These are phyloP conservation scores for Chaenodraco wilsoni DNA, from an alignment of 2,797 vertebrate species.

Conservation along the genomic window DNA sequence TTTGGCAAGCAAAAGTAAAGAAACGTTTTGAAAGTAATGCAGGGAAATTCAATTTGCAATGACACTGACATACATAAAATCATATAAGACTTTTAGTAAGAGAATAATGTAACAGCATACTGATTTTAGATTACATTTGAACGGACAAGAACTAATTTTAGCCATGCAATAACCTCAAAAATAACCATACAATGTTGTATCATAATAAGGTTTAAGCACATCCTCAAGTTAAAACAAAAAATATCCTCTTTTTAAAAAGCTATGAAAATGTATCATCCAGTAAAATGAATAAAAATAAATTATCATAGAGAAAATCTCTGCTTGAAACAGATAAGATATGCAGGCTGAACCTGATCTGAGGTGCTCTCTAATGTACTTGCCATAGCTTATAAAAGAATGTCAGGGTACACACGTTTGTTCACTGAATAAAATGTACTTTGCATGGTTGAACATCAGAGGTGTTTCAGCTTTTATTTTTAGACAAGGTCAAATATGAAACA, in stretches of 20 bases:
- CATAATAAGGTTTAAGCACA: not conserved
- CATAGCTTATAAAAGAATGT: constrained; percentile 60
- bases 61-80: not conserved
- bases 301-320: constrained; percentile 9
- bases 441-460: constrained; percentile 70
- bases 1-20: not conserved
- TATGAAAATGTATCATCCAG: constrained; percentile 26
- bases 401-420: constrained; percentile 47
- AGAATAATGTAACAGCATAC: not conserved
- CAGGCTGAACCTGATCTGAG: constrained; percentile 40
- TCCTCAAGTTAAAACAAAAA: not conserved
- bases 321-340: constrained; percentile 31
- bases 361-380: constrained; percentile 52
- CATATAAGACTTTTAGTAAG: not conserved
- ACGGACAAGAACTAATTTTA: not conserved
- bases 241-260: not conserved
- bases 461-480: constrained; percentile 72
- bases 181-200: not conserved
- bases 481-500: constrained; percentile 74
- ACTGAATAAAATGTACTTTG: constrained; percentile 59
- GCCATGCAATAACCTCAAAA: not conserved
- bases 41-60: not conserved
- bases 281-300: constrained; percentile 19
- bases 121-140: not conserved
- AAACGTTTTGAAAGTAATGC: not conserved